These are phyloP conservation scores for Percopsis omiscomaycus DNA, from an alignment of 2,797 vertebrate species.

Conservation along the genomic window DNA sequence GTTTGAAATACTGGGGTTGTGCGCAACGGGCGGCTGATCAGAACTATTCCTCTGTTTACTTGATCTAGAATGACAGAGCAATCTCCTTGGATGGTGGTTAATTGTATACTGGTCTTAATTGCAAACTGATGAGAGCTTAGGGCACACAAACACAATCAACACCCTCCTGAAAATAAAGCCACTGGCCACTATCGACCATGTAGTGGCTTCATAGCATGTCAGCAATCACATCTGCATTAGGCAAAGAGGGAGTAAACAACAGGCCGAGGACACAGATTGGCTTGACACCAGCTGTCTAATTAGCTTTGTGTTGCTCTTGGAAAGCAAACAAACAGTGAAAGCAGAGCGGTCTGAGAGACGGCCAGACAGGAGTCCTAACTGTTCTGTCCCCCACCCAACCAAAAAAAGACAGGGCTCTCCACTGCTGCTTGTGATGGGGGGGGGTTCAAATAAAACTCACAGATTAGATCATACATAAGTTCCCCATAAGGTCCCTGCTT, in stretches of 20 bases:
- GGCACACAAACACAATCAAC: constrained; percentile 35
- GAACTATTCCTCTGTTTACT: constrained; percentile 24
- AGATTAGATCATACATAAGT: constrained; percentile 70
- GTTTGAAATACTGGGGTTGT: constrained; percentile 15
- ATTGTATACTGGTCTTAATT: constrained; percentile 41
- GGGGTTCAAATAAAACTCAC: constrained; percentile 51
- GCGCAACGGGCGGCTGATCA: constrained; percentile 13
- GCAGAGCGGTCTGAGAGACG: constrained; percentile 64
- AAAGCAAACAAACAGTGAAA: constrained; percentile 76
- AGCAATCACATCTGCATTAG: constrained; percentile 75
- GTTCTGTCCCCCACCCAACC: constrained; percentile 51
- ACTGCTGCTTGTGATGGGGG: constrained; percentile 39
- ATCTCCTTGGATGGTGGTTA: constrained; percentile 31
- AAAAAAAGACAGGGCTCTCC: constrained; percentile 60
- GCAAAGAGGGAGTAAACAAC: constrained; percentile 76
- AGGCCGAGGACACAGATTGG: constrained; percentile 76
- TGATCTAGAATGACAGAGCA: constrained; percentile 31
- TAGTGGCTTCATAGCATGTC: constrained; percentile 62
- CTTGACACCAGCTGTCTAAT: constrained; percentile 79
- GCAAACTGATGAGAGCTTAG: constrained; percentile 26
- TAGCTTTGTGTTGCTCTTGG: constrained; percentile 79
- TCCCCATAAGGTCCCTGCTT: constrained; percentile 55
- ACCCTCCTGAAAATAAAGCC: constrained; percentile 54
- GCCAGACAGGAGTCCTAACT: constrained; percentile 64
- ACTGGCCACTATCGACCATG: constrained; percentile 64